Percentiles rank a stretch among this genome's conserved stretches.
Evolutionary conservation across 2,797 vertebrate genomes (phyloP).

Genomic region (Cichlasoma orientale): DNA sequence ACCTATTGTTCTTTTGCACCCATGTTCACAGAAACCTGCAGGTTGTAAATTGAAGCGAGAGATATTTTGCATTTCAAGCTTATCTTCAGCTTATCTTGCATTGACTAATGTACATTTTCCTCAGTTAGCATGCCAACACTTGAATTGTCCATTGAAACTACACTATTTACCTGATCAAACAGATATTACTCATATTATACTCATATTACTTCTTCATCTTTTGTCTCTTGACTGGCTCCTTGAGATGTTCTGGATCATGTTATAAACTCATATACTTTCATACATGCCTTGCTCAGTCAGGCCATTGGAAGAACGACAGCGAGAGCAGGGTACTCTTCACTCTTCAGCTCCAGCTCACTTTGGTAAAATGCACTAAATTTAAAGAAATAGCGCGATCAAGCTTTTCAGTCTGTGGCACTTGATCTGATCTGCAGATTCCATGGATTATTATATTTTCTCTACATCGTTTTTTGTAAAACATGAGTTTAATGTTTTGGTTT

Average conservation of each 20-base stretch:
- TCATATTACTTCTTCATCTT: background rate
- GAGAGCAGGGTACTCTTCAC: background rate
- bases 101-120: background rate
- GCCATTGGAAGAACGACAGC: background rate
- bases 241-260: background rate
- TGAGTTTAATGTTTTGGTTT: background rate
- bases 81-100: background rate
- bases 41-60: background rate
- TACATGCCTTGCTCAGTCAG: background rate
- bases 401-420: background rate
- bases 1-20: background rate
- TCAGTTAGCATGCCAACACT: background rate
- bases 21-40: background rate
- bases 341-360: background rate
- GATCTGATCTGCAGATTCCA: too few relatives aligned
- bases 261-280: background rate
- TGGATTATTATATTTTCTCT: background rate
- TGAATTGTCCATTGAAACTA: background rate
- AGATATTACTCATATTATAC: too few relatives aligned
- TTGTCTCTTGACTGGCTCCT: background rate
- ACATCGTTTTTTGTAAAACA: background rate
- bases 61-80: background rate
- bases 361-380: background rate
- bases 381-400: background rate
- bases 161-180: background rate